These are phyloP conservation scores for Rhorus exstirpatorius DNA, from an alignment of 2,888 invertebrate species.

Conservation along the genomic window DNA sequence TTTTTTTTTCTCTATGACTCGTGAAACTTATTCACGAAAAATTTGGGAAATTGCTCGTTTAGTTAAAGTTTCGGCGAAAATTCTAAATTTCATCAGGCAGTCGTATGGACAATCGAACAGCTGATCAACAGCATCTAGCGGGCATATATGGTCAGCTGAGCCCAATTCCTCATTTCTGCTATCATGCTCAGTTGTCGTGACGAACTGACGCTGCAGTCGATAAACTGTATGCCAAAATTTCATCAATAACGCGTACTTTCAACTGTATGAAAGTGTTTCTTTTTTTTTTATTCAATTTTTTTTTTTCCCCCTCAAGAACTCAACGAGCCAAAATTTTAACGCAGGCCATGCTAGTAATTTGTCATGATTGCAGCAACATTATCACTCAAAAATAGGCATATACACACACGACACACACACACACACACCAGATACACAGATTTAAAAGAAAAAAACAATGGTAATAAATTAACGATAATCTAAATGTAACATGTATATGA, in stretches of 20 bases:
- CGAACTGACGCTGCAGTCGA: no score
- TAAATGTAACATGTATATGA: constrained; percentile 86
- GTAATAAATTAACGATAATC: constrained; percentile 84
- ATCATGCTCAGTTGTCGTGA: no score
- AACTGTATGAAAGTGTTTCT: constrained; percentile 16
- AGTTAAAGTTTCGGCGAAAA: constrained; percentile 45
- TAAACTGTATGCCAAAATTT: no score
- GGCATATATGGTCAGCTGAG: no score
- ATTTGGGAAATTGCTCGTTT: constrained; percentile 28
- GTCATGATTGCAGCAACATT: constrained; percentile 78
- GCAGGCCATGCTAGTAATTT: constrained; percentile 77
- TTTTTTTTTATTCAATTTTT: constrained; percentile 35
- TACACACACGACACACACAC: constrained; percentile 74
- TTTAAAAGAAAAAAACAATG: constrained; percentile 76
- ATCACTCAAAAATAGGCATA: constrained; percentile 79
- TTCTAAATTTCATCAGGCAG: constrained; percentile 22
- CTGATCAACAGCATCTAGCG: no score
- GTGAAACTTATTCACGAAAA: constrained; percentile 17
- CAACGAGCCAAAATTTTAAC: constrained; percentile 60
- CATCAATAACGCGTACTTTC: constrained; percentile 40
- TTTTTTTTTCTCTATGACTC: constrained; percentile 9
- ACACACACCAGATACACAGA: constrained; percentile 72
- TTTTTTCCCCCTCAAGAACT: constrained; percentile 12
- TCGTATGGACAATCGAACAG: no score
- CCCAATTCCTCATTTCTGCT: no score